These are phyloP conservation scores for Pseudachorutes palmiensis DNA, from an alignment of 1,140 invertebrate genomes.

Conservation along the genomic window DNA sequence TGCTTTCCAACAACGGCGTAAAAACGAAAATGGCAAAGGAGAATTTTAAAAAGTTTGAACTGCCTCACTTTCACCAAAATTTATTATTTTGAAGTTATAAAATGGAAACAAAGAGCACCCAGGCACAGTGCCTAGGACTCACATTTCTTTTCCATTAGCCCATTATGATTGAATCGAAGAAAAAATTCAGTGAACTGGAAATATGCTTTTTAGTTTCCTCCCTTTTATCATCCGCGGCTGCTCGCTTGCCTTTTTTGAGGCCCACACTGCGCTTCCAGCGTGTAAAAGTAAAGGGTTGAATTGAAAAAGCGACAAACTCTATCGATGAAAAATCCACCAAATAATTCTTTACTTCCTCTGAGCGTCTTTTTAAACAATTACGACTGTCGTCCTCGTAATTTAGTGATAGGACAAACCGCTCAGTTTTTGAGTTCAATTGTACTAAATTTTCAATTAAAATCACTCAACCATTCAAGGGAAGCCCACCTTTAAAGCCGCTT, in stretches of 20 bases:
- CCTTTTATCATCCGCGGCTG: background rate
- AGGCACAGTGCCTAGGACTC: background rate
- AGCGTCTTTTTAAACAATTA: background rate
- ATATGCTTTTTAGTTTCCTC: background rate
- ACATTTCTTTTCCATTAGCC: slow-evolving; percentile 5
- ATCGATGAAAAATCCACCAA: background rate
- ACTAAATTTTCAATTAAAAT: slow-evolving; percentile 13
- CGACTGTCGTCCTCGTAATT: background rate
- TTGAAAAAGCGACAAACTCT: background rate
- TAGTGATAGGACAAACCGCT: background rate
- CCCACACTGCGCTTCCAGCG: no score
- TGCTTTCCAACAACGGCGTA: no score
- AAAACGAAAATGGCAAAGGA: no score
- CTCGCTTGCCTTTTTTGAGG: background rate
- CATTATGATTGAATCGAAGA: background rate
- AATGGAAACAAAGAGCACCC: background rate
- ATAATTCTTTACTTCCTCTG: slow-evolving; percentile 4
- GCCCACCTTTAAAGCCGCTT: slow-evolving; percentile 8
- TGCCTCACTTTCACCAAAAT: no score
- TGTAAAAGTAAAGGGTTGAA: background rate
- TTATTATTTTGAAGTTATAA: background rate
- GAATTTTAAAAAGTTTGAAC: no score
- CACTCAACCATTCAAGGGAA: background rate
- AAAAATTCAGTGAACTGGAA: slow-evolving; percentile 6
- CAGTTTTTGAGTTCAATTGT: slow-evolving; percentile 8